Percentiles rank a stretch among this genome's conserved stretches.
Conservation (phyloP, 2,888 invertebrate genomes). For the Lasioglossum lativentre region DNA sequence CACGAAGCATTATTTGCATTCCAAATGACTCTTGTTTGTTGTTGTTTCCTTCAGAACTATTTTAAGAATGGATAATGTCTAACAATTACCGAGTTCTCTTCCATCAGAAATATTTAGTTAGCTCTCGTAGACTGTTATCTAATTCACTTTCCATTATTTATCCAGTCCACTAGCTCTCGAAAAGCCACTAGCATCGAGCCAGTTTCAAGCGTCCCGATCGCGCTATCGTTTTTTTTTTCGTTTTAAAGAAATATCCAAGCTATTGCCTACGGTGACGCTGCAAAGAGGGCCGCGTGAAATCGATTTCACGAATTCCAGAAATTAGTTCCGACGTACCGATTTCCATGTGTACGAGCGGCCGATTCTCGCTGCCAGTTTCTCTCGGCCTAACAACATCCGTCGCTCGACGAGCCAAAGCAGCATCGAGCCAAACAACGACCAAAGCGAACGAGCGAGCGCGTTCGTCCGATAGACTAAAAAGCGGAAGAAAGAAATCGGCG, state of each 20-base stretch:
- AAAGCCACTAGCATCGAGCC: neutral
- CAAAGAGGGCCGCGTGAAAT: constrained; percentile 39
- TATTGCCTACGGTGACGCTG: constrained; percentile 25
- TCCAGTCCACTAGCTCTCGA: neutral
- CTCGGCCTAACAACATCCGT: neutral
- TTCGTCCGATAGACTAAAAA: neutral
- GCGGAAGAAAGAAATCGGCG: constrained; percentile 2
- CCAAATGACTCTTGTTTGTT: no score
- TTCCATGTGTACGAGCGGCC: constrained; percentile 19
- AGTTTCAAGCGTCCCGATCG: neutral
- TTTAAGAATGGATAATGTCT: no score
- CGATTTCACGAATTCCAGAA: constrained; percentile 47
- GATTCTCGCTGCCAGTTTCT: constrained; percentile 1
- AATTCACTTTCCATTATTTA: neutral
- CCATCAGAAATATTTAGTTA: no score
- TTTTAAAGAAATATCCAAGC: neutral
- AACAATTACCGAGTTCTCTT: no score
- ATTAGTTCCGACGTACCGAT: constrained; percentile 41
- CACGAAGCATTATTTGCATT: no score
- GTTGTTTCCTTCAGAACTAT: no score
- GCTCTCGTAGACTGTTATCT: neutral
- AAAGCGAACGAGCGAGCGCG: neutral
- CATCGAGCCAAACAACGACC: neutral
- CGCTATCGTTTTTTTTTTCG: neutral
- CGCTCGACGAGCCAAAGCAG: neutral